phyloP scores from a whole-genome alignment of 2,797 vertebrate genomes.

The Pteronotus mesoamericanus region DNA sequence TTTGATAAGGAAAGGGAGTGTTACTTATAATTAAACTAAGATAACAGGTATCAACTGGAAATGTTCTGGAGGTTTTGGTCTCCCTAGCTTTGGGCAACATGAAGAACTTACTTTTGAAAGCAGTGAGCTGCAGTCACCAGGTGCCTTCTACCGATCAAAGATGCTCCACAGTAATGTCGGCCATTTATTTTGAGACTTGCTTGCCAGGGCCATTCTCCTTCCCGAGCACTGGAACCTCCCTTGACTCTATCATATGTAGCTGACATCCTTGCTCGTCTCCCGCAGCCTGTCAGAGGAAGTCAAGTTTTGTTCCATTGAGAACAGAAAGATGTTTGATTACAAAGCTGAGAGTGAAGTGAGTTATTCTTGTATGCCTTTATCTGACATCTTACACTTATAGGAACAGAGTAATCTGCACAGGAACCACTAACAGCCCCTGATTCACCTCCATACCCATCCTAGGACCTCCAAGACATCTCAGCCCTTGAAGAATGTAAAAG shows the following conservation, averaged over 20 bases:
- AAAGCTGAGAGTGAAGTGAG: background rate
- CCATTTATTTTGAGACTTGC: constrained; percentile 89
- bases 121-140: constrained; percentile 95
- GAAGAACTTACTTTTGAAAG: constrained; percentile 88
- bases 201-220: constrained; percentile 94
- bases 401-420: background rate
- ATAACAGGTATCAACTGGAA: background rate
- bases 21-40: background rate
- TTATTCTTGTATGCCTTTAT: background rate
- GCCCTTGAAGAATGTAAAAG: background rate
- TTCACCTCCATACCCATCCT: background rate
- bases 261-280: constrained; percentile 79
- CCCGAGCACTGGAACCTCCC: constrained; percentile 83
- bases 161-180: constrained; percentile 91
- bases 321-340: background rate
- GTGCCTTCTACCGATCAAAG: constrained; percentile 89
- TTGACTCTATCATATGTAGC: constrained; percentile 84
- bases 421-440: background rate
- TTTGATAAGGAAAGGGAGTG: background rate
- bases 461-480: background rate
- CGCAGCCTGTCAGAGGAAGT: constrained; percentile 77
- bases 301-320: background rate
- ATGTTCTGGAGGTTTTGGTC: background rate
- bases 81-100: background rate
- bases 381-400: background rate